Percentiles rank a stretch among this genome's conserved stretches.
Conservation (phyloP, 2,888 invertebrate genomes). For the Lithophane socia region DNA sequence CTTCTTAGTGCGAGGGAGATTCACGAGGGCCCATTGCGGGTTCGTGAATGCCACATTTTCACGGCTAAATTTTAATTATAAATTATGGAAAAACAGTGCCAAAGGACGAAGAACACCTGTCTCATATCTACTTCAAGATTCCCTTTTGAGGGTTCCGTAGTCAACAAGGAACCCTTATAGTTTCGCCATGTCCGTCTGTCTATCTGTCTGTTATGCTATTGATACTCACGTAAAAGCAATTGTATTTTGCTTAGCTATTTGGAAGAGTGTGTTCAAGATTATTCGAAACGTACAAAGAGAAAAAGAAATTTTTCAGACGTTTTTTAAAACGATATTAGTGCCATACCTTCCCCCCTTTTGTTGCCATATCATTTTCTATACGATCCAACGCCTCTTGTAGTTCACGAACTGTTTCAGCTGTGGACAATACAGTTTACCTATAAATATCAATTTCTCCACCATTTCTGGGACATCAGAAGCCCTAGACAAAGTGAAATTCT, state of each 20-base stretch:
- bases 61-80: not conserved
- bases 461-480: not conserved
- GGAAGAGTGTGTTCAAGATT: not conserved
- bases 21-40: not conserved
- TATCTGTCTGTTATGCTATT: not conserved
- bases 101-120: not conserved
- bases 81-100: not conserved
- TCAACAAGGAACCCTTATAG: too few species aligned
- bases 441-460: not conserved
- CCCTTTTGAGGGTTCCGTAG: not conserved
- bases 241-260: too few species aligned
- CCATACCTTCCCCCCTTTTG: constrained; percentile 73
- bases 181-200: too few species aligned
- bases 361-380: constrained; percentile 75
- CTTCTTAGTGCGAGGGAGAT: not conserved
- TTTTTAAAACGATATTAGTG: too few species aligned
- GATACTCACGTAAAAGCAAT: not conserved
- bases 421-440: constrained; percentile 26
- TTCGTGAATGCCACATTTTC: not conserved
- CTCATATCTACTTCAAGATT: not conserved
- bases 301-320: not conserved
- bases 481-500: too few species aligned
- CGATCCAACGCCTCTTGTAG: constrained; percentile 80
- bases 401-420: constrained; percentile 82
- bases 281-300: not conserved